Evolutionary conservation across 2,797 vertebrate species (phyloP).

Genomic region (Zalophus californianus): DNA sequence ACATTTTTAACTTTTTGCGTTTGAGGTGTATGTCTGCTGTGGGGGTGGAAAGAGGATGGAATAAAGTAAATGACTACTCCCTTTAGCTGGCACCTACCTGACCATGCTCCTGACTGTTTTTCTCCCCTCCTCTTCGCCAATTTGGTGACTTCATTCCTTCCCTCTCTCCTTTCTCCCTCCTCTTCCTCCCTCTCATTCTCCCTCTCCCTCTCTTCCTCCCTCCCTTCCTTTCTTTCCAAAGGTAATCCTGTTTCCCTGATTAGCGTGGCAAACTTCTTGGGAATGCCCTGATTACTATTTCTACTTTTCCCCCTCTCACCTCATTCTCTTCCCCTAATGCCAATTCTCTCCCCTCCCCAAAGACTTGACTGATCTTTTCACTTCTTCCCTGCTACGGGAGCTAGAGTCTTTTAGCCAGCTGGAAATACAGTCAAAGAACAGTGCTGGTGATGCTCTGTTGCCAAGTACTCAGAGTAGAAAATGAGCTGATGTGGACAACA

Average conservation of each 20-base stretch:
- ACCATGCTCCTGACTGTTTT: neutral
- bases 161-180: rapidly evolving
- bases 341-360: neutral
- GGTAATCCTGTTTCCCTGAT: neutral
- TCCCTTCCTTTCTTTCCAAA: neutral
- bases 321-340: neutral
- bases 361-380: neutral
- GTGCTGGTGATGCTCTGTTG: neutral
- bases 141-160: neutral
- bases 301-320: neutral
- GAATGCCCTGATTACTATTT: neutral
- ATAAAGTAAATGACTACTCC: neutral
- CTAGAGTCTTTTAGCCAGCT: neutral
- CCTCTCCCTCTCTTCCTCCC: rapidly evolving
- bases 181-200: rapidly evolving
- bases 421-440: neutral
- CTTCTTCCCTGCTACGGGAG: neutral
- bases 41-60: neutral
- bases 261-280: neutral
- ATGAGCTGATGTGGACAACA: neutral
- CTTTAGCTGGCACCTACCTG: neutral
- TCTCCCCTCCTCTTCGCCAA: neutral
- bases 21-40: neutral
- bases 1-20: neutral
- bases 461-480: neutral